Conservation (phyloP, 2,113 vertebrate species). For the Centropristis striata region DNA sequence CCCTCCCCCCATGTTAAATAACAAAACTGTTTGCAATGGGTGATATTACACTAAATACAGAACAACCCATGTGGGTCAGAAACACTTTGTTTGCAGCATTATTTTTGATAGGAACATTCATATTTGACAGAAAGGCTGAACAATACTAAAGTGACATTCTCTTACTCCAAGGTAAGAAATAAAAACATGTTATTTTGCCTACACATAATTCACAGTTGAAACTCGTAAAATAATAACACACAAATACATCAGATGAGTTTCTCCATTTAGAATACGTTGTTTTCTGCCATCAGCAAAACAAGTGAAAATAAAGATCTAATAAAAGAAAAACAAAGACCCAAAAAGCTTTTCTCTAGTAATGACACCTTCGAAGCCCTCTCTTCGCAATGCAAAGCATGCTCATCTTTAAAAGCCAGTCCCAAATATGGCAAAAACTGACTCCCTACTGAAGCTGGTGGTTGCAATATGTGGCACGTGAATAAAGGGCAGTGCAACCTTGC, state of each 20-base stretch:
- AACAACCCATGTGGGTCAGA: slow-evolving; percentile 54
- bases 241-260: slow-evolving; percentile 53
- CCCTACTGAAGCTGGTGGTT: slow-evolving; percentile 59
- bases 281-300: slow-evolving; percentile 29
- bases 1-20: slow-evolving; percentile 41
- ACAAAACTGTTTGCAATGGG: slow-evolving; percentile 37
- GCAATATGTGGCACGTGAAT: slow-evolving; percentile 61
- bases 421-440: slow-evolving; percentile 40
- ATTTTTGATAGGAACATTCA: slow-evolving; percentile 78
- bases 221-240: slow-evolving; percentile 62
- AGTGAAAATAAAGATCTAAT: slow-evolving; percentile 22
- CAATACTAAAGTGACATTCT: slow-evolving; percentile 82
- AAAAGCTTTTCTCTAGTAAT: slow-evolving; percentile 28
- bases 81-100: slow-evolving; percentile 76
- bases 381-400: slow-evolving; percentile 64
- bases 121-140: slow-evolving; percentile 73
- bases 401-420: slow-evolving; percentile 42
- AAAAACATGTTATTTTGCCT: slow-evolving; percentile 55
- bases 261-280: slow-evolving; percentile 42
- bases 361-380: slow-evolving; percentile 19
- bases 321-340: slow-evolving; percentile 53
- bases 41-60: slow-evolving; percentile 55
- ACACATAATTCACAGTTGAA: slow-evolving; percentile 78
- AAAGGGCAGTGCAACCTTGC: slow-evolving; percentile 53
- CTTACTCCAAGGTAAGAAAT: slow-evolving; percentile 72